These are phyloP conservation scores for Macropis europaea DNA, from an alignment of 2,888 invertebrate species.

Conservation along the genomic window DNA sequence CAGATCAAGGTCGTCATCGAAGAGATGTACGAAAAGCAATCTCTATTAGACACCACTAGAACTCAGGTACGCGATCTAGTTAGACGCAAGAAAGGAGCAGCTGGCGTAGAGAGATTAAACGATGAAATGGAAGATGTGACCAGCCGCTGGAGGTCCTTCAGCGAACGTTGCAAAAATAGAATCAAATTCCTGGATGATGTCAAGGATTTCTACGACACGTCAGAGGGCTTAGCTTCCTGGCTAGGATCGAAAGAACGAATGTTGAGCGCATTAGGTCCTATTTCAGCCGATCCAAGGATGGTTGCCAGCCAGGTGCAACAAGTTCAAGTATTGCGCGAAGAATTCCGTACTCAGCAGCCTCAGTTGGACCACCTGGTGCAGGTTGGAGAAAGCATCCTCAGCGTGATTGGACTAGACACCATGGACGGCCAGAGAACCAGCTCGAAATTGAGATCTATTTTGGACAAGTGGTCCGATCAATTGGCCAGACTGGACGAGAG, in stretches of 20 bases:
- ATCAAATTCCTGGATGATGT: constrained; percentile 91
- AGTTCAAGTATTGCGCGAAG: constrained; percentile 95
- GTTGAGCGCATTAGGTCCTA: constrained; percentile 96
- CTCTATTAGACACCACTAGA: constrained; percentile 92
- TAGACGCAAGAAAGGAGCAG: constrained; percentile 90
- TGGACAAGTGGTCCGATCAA: constrained; percentile 90
- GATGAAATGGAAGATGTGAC: constrained; percentile 91
- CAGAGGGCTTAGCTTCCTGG: constrained; percentile 92
- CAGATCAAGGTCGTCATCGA: constrained; percentile 91
- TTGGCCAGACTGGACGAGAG: constrained; percentile 90
- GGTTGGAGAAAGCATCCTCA: constrained; percentile 88
- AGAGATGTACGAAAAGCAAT: constrained; percentile 96
- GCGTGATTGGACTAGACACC: constrained; percentile 81
- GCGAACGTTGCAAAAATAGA: constrained; percentile 89
- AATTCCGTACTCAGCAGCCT: constrained; percentile 95
- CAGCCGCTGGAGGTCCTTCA: constrained; percentile 91
- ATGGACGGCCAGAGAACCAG: constrained; percentile 85
- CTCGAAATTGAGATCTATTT: constrained; percentile 87
- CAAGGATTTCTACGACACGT: constrained; percentile 95
- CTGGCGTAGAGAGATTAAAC: constrained; percentile 91
- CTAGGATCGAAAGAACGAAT: constrained; percentile 96
- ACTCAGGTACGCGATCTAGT: constrained; percentile 93
- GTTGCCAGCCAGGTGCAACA: constrained; percentile 96
- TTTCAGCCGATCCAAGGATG: constrained; percentile 97
- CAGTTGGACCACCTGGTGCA: constrained; percentile 92